Evolutionary conservation across 2,888 invertebrate species (phyloP).

Genomic region (Tanaodytes sp.): DNA sequence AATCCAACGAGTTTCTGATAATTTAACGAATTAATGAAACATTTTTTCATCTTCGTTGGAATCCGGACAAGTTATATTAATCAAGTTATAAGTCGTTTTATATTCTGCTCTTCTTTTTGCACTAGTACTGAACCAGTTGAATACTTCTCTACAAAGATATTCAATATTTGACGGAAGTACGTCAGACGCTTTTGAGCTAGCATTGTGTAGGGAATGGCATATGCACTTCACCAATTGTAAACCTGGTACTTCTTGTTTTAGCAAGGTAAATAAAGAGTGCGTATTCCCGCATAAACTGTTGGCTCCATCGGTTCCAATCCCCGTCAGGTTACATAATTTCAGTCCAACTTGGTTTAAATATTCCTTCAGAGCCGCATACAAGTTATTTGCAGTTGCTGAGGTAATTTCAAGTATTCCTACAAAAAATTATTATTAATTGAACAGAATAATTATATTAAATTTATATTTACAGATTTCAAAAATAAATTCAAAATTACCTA

Average conservation of each 20-base stretch:
- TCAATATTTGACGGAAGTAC: not conserved
- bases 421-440: not conserved
- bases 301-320: not conserved
- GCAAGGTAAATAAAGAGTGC: not conserved
- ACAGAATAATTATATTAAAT: not conserved
- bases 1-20: not conserved
- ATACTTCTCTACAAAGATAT: not conserved
- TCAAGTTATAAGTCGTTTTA: not conserved
- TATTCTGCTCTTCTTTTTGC: not conserved
- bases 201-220: too few relatives aligned
- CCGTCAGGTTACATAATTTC: not conserved
- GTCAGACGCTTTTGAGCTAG: not conserved
- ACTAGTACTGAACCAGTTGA: not conserved
- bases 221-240: too few relatives aligned
- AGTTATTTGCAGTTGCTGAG: not conserved
- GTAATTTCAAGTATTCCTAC: not conserved
- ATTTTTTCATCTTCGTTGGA: not conserved
- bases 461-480: not conserved
- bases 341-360: not conserved
- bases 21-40: not conserved
- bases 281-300: not conserved
- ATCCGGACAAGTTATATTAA: not conserved
- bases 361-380: not conserved
- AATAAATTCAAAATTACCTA: slow-evolving; percentile 36
- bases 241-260: not conserved